Conservation (phyloP, 2,797 vertebrate species). For the Notolabrus celidotus region DNA sequence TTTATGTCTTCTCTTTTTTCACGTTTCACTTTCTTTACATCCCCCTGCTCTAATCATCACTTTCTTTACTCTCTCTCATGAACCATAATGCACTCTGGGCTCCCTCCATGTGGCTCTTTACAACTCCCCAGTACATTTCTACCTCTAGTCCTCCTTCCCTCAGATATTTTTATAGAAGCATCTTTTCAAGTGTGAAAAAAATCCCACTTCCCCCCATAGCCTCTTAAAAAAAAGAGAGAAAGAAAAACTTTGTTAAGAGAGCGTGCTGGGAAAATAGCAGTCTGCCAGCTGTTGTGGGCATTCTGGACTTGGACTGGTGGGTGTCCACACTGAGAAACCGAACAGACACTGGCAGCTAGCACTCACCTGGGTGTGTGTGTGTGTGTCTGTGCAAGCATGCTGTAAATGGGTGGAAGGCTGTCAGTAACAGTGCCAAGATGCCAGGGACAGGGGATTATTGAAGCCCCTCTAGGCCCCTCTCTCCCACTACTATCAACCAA, state of each 20-base stretch:
- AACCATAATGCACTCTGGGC: slow-evolving; percentile 38
- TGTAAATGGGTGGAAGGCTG: slow-evolving; percentile 77
- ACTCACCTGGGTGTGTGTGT: slow-evolving; percentile 58
- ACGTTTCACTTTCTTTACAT: slow-evolving; percentile 33
- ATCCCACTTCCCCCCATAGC: slow-evolving; percentile 49
- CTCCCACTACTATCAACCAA: slow-evolving; percentile 70
- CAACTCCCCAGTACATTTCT: slow-evolving; percentile 28
- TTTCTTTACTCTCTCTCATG: slow-evolving; percentile 33
- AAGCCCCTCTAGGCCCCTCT: slow-evolving; percentile 67
- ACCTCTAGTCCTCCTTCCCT: slow-evolving; percentile 58
- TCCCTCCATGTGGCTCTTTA: slow-evolving; percentile 39
- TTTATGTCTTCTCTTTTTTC: slow-evolving; percentile 20
- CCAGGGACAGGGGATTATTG: slow-evolving; percentile 79
- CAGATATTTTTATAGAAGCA: slow-evolving; percentile 76
- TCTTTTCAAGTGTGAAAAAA: slow-evolving; percentile 82
- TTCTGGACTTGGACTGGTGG: slow-evolving; percentile 76
- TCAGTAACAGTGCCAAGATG: slow-evolving; percentile 81
- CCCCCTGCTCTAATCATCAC: slow-evolving; percentile 42
- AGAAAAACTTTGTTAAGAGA: slow-evolving; percentile 84
- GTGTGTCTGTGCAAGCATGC: slow-evolving; percentile 36
- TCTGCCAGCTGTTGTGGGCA: slow-evolving; percentile 75
- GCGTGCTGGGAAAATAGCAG: slow-evolving; percentile 88
- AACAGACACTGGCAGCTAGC: slow-evolving; percentile 66
- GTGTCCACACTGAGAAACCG: slow-evolving; percentile 71
- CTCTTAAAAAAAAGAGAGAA: slow-evolving; percentile 59